A percentile compares a stretch with the other conserved stretches of the same genome.
Conservation (phyloP, 2,113 vertebrate species). For the Vulpes ferrilata region DNA sequence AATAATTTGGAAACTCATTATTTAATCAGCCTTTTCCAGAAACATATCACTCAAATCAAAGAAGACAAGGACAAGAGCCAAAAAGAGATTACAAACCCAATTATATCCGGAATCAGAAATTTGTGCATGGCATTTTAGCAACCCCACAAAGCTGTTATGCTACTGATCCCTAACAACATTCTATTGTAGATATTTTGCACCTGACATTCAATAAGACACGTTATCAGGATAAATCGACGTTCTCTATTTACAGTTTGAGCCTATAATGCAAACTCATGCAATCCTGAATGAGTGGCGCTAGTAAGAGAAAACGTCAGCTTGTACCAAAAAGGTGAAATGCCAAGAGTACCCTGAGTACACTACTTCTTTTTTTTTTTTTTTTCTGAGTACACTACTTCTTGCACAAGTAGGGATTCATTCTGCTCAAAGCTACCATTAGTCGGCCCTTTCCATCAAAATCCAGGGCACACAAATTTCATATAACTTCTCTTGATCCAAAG, state of each 20-base stretch:
- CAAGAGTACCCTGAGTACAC: not conserved
- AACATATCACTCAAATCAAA: conserved; percentile 46
- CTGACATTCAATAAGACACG: not conserved
- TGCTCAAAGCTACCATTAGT: not conserved
- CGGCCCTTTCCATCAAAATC: not conserved
- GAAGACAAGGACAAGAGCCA: conserved; percentile 44
- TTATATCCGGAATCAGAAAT: conserved; percentile 38
- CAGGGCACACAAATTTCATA: not conserved
- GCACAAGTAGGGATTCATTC: not conserved
- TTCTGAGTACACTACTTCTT: not conserved
- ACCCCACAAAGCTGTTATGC: not conserved
- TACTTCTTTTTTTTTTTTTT: too few species aligned
- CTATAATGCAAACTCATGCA: not conserved
- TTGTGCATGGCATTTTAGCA: not conserved
- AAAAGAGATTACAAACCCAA: conserved; percentile 42
- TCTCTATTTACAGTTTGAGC: not conserved
- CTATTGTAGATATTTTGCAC: not conserved
- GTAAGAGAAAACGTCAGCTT: not conserved
- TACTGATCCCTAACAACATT: not conserved
- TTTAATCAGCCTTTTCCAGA: conserved; percentile 44
- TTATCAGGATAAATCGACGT: not conserved
- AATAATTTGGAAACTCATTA: not conserved
- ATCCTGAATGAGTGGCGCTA: not conserved
- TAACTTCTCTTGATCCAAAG: not conserved
- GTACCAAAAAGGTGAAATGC: not conserved